phyloP scores from a whole-genome alignment of 2,797 vertebrate species.

The Pseudochirops corinnae region DNA sequence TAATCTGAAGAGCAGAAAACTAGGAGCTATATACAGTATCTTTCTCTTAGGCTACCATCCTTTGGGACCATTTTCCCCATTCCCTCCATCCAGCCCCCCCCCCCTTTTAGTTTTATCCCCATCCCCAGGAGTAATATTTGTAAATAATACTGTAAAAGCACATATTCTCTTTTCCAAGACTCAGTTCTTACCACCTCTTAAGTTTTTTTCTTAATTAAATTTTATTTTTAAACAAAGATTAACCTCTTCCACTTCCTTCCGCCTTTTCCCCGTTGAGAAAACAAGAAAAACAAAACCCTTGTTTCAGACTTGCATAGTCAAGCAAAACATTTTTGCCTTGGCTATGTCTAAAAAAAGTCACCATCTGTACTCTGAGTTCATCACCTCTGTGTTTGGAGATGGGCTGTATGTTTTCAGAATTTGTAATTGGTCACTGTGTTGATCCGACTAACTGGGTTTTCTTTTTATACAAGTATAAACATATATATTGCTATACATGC shows the following conservation, averaged over 20 bases:
- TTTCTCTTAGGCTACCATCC: not conserved
- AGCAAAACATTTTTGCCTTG: not conserved
- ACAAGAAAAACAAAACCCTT: not conserved
- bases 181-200: not conserved
- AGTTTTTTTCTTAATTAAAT: not conserved
- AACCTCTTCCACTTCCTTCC: not conserved
- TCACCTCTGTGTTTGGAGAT: not conserved
- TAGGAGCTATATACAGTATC: not conserved
- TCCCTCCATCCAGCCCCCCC: no score
- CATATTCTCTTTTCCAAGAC: not conserved
- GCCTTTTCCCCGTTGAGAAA: not conserved
- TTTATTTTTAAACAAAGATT: not conserved
- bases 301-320: not conserved
- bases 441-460: not conserved
- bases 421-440: not conserved
- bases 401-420: not conserved
- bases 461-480: not conserved
- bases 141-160: not conserved
- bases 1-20: not conserved
- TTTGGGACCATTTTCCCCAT: not conserved
- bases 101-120: not conserved
- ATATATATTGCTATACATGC: no score
- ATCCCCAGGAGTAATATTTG: not conserved
- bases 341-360: not conserved
- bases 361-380: not conserved